Conservation (phyloP, 2,888 invertebrate species). For the Orthosia gothica region DNA sequence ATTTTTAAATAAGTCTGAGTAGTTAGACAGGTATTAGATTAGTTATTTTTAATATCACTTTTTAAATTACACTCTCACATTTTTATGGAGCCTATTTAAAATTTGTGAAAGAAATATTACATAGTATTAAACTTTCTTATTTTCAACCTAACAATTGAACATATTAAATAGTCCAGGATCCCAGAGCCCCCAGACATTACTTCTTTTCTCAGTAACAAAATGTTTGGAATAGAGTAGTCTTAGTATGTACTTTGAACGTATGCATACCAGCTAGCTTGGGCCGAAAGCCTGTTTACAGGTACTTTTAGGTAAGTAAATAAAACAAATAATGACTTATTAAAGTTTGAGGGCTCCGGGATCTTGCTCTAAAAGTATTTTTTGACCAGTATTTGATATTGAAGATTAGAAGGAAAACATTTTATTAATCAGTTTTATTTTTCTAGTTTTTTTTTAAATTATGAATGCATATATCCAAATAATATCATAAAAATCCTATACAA, state of each 20-base stretch:
- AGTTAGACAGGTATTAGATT: slow-evolving; percentile 48
- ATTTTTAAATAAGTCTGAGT: slow-evolving; percentile 73
- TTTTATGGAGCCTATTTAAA: background rate
- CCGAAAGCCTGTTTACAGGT: no score
- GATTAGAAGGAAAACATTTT: background rate
- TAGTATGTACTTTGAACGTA: no score
- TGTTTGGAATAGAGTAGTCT: no score
- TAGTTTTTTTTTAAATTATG: no score
- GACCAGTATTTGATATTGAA: slow-evolving; percentile 27
- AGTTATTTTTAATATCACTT: slow-evolving; percentile 53
- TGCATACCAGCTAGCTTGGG: no score
- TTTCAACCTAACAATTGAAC: slow-evolving; percentile 8
- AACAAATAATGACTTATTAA: no score
- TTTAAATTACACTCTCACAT: slow-evolving; percentile 24
- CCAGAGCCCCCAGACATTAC: no score
- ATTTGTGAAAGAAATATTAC: slow-evolving; percentile 4
- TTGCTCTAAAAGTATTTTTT: slow-evolving; percentile 31
- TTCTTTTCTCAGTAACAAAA: no score
- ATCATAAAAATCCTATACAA: slow-evolving; percentile 16
- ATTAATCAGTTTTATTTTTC: no score
- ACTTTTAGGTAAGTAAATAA: no score
- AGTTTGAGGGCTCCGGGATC: no score
- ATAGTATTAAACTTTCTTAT: slow-evolving; percentile 5
- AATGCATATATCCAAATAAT: slow-evolving; percentile 35
- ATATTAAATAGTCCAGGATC: background rate